phyloP scores from a whole-genome alignment of 2,888 invertebrate genomes.

The Cephonodes hylas region DNA sequence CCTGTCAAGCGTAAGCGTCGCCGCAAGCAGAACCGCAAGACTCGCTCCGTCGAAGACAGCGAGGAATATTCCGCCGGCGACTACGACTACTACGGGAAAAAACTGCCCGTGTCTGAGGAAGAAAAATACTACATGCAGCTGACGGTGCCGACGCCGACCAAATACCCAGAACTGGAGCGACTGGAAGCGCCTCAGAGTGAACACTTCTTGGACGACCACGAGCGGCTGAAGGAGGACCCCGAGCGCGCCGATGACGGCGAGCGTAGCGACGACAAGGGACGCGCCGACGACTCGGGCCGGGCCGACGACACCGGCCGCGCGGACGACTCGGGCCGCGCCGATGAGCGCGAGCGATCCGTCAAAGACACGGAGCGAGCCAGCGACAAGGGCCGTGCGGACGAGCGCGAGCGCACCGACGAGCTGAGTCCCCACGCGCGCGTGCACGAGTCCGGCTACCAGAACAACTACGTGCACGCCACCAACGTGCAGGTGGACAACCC shows the following conservation, averaged over 20 bases:
- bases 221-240: constrained; percentile 56
- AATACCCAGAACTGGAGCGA: constrained; percentile 56
- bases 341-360: constrained; percentile 38
- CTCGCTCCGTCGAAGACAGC: constrained; percentile 41
- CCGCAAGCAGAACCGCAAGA: constrained; percentile 53
- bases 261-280: constrained; percentile 27
- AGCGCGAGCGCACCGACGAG: constrained; percentile 39
- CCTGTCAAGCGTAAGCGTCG: constrained; percentile 51
- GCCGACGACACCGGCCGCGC: constrained; percentile 25
- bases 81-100: constrained; percentile 67
- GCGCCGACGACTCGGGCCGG: constrained; percentile 28
- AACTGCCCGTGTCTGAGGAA: constrained; percentile 60
- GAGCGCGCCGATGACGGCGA: constrained; percentile 29
- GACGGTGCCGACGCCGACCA: constrained; percentile 61
- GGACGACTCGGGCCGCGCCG: constrained; percentile 34
- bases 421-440: constrained; percentile 61
- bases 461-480: constrained; percentile 59
- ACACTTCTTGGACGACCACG: constrained; percentile 59
- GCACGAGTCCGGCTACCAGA: constrained; percentile 57
- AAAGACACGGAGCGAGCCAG: constrained; percentile 40
- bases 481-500: constrained; percentile 57
- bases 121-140: constrained; percentile 55
- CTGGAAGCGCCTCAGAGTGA: constrained; percentile 45
- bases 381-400: constrained; percentile 35
- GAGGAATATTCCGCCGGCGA: constrained; percentile 52